These are phyloP conservation scores for Herpetotheres cachinnans DNA, from an alignment of 2,113 vertebrate species.

Conservation along the genomic window DNA sequence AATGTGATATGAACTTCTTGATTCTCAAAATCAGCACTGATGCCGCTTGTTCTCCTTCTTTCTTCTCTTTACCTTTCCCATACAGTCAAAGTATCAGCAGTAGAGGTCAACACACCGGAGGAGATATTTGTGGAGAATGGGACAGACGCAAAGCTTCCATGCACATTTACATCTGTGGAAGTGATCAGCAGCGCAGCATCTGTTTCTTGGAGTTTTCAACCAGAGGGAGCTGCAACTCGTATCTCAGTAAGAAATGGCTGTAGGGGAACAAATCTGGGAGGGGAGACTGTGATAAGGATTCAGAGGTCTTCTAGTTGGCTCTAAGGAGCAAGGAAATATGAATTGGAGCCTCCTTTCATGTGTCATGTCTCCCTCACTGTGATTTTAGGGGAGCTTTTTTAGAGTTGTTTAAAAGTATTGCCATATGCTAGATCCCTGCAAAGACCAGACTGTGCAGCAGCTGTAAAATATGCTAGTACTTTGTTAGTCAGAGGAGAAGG, in stretches of 20 bases:
- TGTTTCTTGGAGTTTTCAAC: constrained; percentile 84
- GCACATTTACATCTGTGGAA: constrained; percentile 84
- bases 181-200: constrained; percentile 76
- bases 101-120: constrained; percentile 80
- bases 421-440: neutral
- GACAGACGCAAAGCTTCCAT: constrained; percentile 81
- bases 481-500: neutral
- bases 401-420: neutral
- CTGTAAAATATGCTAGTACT: neutral
- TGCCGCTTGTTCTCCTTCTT: neutral
- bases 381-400: neutral
- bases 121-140: constrained; percentile 88
- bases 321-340: neutral
- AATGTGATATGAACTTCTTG: neutral
- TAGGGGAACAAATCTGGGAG: neutral
- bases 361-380: neutral
- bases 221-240: constrained; percentile 65
- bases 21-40: neutral
- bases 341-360: neutral
- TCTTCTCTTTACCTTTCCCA: neutral
- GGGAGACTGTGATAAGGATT: neutral
- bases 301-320: neutral
- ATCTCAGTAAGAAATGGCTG: constrained; percentile 71
- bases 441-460: neutral
- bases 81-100: constrained; percentile 58